Evolutionary conservation across 2,888 invertebrate species (phyloP).

Genomic region (Capitulum mitella): DNA sequence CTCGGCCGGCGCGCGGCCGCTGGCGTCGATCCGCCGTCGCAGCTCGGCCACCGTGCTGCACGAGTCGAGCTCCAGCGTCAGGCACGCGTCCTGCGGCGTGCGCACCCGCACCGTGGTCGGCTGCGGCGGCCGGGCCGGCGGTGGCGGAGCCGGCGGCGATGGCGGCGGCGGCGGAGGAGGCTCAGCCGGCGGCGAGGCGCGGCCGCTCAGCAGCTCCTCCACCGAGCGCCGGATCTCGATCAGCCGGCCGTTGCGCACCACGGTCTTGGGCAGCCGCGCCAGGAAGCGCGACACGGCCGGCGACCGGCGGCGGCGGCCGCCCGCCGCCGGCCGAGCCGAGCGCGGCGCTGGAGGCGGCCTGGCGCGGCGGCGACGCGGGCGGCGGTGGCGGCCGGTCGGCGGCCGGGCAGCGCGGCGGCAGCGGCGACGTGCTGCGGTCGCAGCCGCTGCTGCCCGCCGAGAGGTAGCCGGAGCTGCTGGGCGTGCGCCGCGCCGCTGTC

Average conservation of each 20-base stretch:
- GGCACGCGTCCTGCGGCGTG: neutral
- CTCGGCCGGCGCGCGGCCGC: neutral
- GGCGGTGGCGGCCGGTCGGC: neutral
- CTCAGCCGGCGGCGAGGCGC: neutral
- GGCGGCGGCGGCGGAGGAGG: neutral
- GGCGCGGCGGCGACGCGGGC: neutral
- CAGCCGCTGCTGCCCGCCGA: slow-evolving; percentile 4
- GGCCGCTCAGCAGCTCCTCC: slow-evolving; percentile 33
- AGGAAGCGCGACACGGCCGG: slow-evolving; percentile 29
- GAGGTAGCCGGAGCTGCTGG: slow-evolving; percentile 11
- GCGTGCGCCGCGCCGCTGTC: neutral
- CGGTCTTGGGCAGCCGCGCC: slow-evolving; percentile 35
- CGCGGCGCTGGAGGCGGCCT: too few relatives aligned
- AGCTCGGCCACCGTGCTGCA: neutral
- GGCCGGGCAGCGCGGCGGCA: neutral
- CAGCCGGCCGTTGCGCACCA: slow-evolving; percentile 35
- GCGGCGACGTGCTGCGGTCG: slow-evolving; percentile 4
- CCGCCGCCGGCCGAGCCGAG: neutral
- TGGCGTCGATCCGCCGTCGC: neutral
- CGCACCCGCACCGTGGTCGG: neutral
- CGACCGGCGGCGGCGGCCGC: neutral
- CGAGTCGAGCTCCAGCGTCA: neutral
- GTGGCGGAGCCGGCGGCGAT: neutral
- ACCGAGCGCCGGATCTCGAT: slow-evolving; percentile 35
- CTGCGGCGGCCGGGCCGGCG: neutral